phyloP scores from a whole-genome alignment of 53 echinoderm and acorn worm species.

The Glandiceps talaboti region DNA sequence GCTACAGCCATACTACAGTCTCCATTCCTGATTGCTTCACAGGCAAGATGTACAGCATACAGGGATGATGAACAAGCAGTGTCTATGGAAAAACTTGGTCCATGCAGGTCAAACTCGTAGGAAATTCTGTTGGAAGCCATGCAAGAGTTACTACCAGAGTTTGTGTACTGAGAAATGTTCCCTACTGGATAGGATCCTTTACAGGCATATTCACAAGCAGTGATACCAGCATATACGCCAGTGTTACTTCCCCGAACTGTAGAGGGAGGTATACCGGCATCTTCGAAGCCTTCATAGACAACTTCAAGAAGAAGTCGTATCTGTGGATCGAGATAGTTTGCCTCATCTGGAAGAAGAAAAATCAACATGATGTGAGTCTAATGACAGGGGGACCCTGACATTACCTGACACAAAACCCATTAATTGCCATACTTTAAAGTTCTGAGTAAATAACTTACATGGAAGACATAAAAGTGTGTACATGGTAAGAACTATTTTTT shows the following conservation, averaged over 20 bases:
- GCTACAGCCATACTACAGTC: conserved; percentile 93
- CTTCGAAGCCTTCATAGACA: conserved; percentile 75
- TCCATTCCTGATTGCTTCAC: conserved; percentile 77
- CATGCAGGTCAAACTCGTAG: conserved; percentile 91
- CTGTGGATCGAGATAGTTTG: conserved; percentile 88
- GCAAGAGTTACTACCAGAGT: conserved; percentile 88
- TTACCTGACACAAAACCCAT: no score
- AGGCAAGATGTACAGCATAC: conserved; percentile 71
- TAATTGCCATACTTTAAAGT: no score
- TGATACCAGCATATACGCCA: conserved; percentile 85
- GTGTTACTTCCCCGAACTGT: conserved; percentile 74
- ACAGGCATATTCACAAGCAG: conserved; percentile 85
- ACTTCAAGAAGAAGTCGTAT: conserved; percentile 81
- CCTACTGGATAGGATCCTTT: conserved; percentile 68
- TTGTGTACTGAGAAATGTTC: conserved; percentile 96
- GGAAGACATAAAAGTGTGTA: no score
- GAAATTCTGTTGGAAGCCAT: conserved; percentile 93
- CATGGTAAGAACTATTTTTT: no score
- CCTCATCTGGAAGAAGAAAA: conserved; percentile 58
- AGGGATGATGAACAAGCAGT: conserved; percentile 96
- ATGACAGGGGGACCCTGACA: no score
- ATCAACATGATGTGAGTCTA: no score
- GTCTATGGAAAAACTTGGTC: conserved; percentile 82
- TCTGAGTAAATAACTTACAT: no score
- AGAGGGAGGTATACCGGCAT: conserved; percentile 79